Base-by-base conservation (phyloP, 2,888 invertebrate species). In the Lymantria monacha region DNA sequence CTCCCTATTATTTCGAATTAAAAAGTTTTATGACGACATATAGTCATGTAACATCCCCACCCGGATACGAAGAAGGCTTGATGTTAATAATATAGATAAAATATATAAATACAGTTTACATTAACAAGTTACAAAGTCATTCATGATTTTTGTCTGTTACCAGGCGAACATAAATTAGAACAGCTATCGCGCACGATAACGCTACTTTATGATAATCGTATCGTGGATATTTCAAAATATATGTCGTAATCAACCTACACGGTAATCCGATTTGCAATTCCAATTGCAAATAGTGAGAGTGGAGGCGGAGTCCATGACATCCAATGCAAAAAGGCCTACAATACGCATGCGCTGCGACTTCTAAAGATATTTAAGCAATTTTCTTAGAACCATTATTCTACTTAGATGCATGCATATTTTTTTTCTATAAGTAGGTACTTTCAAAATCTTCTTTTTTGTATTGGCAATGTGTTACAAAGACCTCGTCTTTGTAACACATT, bases 271-370 rank as follows among this genome's bases (percentile, higher is more conserved):
- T 72, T 72, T 63, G 72, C 72, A 70, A 69, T 48, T 75, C 75
- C 57, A 75, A 74, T 80, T 74, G 77, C 76, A 61, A 81, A 76
- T 72, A 69, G 72, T 71, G 69, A 42, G 52, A 64, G 44, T 48
- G 75, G 57, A 81, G 90, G 90, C 85, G 89, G 90, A 85, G 89
- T 79, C 76, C 66, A 69, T 64, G 66, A 66, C 66, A 72, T 73
- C 89, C 89, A 89, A 90, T 90, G 71, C 82, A 79, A 70, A 56
- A 70, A 55, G 56, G 72, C 66, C 37, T 66, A 63, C 55, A 59
- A 44, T 53, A 70, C 87, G 90, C 89, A 87, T 87, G 89, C 90
- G 89, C 82, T 22, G 9, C 31, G 33, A 33, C 38, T 22, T 40
- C 22, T 40, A 13, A 44, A 38, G 42, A 38, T 37, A 40, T 33